Conservation (phyloP, 1,140 invertebrate genomes). For the Mylabris phalerata region DNA sequence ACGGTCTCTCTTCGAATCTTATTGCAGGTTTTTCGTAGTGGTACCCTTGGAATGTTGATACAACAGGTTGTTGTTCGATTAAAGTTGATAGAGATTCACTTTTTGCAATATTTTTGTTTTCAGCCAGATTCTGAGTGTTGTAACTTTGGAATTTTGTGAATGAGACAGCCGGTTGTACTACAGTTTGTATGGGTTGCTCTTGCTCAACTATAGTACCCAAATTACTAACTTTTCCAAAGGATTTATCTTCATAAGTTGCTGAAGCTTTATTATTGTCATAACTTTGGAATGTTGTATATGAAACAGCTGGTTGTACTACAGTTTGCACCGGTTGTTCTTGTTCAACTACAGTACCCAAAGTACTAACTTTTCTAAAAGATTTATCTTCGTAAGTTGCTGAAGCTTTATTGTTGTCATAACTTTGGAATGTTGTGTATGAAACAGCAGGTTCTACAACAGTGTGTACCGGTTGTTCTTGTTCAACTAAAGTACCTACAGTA, state of each 20-base stretch:
- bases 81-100: neutral
- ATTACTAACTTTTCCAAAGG: neutral
- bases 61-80: neutral
- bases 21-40: constrained; percentile 41
- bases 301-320: constrained; percentile 14
- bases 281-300: neutral
- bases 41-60: constrained; percentile 30
- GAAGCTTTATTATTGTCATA: neutral
- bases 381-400: neutral
- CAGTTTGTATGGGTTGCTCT: constrained; percentile 1
- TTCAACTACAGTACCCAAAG: no score
- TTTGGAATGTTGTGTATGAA: neutral
- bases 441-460: constrained; percentile 14
- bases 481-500: neutral
- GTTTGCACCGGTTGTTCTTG: neutral
- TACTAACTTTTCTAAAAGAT: neutral
- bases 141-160: neutral
- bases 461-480: neutral
- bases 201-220: neutral
- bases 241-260: neutral
- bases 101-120: constrained; percentile 10
- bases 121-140: constrained; percentile 26
- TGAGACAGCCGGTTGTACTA: constrained; percentile 17
- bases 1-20: constrained; percentile 40
- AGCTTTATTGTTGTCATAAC: neutral